Percentiles rank a stretch among this genome's conserved stretches.
phyloP scores from a whole-genome alignment of 2,113 vertebrate species.

The Seriola aureovittata region DNA sequence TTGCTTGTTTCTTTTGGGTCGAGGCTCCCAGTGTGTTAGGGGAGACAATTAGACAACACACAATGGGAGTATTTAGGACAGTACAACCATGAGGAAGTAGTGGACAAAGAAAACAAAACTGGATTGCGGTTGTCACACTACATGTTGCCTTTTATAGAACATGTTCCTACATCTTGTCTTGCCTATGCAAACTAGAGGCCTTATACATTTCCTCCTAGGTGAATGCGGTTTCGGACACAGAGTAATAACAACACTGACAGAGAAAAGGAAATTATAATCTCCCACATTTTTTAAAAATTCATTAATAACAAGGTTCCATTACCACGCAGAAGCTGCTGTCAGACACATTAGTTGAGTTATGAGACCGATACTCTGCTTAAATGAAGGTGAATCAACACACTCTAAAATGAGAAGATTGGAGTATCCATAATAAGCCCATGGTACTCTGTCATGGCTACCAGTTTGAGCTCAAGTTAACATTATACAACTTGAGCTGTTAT shows the following conservation, averaged over 20 bases:
- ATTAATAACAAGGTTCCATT: constrained; percentile 46
- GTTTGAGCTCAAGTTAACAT: constrained; percentile 65
- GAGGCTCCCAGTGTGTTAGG: constrained; percentile 31
- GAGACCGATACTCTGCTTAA: constrained; percentile 46
- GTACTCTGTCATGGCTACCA: constrained; percentile 73
- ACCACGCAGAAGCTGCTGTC: constrained; percentile 54
- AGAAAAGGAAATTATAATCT: constrained; percentile 43
- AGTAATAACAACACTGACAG: constrained; percentile 53
- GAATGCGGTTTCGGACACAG: constrained; percentile 26
- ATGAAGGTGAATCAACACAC: constrained; percentile 69
- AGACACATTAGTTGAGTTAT: constrained; percentile 57
- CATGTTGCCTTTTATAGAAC: constrained; percentile 34
- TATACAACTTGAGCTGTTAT: constrained; percentile 74
- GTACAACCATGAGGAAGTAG: background rate
- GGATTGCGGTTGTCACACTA: constrained; percentile 33
- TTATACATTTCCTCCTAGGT: constrained; percentile 22
- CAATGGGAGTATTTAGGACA: constrained; percentile 15
- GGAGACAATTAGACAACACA: constrained; percentile 29
- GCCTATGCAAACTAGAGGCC: constrained; percentile 37
- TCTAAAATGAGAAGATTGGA: constrained; percentile 70
- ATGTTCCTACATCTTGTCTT: constrained; percentile 17
- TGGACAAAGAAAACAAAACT: constrained; percentile 25
- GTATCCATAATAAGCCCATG: constrained; percentile 60
- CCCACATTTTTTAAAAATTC: constrained; percentile 19
- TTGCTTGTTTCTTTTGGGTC: constrained; percentile 51